phyloP scores from a whole-genome alignment of 2,113 vertebrate species.

The Ageneiosus marmoratus region DNA sequence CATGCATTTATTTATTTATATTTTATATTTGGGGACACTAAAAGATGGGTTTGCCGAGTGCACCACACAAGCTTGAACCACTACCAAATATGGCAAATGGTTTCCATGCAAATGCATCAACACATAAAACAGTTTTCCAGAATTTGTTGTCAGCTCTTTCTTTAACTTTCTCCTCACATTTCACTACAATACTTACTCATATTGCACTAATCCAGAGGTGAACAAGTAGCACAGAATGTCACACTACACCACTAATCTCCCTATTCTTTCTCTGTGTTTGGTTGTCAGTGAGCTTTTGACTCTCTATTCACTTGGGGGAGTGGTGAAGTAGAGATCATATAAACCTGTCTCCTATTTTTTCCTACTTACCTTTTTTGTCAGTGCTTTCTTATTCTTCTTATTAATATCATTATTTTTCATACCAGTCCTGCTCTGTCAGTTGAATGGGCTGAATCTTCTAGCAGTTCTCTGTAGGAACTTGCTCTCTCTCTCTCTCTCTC shows the following conservation, averaged over 20 bases:
- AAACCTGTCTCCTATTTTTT: constrained; percentile 2
- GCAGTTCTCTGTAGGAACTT: neutral
- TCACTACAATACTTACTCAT: neutral
- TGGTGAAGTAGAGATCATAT: constrained; percentile 5
- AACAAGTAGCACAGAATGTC: constrained; percentile 9
- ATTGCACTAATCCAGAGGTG: neutral
- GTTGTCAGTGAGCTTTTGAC: neutral
- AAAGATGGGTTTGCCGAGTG: no score
- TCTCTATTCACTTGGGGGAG: neutral
- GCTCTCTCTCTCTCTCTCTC: neutral
- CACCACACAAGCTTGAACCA: no score
- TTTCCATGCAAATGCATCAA: neutral
- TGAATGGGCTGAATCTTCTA: neutral
- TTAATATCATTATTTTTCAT: neutral
- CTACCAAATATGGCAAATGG: neutral
- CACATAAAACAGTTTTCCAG: neutral
- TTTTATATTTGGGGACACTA: no score
- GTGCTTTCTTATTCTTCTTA: neutral
- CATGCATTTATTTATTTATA: no score
- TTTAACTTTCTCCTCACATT: neutral
- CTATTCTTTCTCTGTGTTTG: constrained; percentile 18
- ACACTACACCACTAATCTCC: constrained; percentile 25
- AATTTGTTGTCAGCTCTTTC: neutral
- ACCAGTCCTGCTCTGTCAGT: neutral
- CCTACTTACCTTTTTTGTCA: neutral